Evolutionary conservation across 2,888 invertebrate genomes (phyloP).

Genomic region (Nasonovia ribisnigri): DNA sequence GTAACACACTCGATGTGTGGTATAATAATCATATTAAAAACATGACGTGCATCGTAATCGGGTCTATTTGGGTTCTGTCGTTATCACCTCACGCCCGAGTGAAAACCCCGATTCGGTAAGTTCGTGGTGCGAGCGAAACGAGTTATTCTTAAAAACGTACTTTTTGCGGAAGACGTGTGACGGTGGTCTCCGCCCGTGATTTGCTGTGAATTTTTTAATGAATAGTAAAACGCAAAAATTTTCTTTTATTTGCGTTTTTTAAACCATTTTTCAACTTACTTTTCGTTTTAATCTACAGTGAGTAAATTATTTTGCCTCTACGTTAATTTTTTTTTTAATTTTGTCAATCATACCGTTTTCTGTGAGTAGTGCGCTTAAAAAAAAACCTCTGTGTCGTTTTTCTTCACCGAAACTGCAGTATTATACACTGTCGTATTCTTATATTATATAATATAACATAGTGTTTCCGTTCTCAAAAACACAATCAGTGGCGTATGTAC

Average conservation of each 20-base stretch:
- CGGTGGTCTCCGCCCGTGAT: not conserved
- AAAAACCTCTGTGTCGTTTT: not conserved
- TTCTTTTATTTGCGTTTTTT: slow-evolving; percentile 24
- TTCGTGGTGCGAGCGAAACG: not conserved
- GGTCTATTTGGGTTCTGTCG: slow-evolving; percentile 7
- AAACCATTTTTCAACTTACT: not conserved
- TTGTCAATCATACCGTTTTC: not conserved
- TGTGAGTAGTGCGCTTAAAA: not conserved
- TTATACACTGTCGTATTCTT: not conserved
- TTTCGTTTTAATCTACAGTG: not conserved
- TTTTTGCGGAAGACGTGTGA: not conserved
- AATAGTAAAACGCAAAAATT: slow-evolving; percentile 5
- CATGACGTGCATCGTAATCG: slow-evolving; percentile 24
- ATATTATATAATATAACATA: not conserved
- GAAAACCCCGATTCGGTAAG: slow-evolving; percentile 37
- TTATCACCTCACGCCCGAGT: slow-evolving; percentile 23
- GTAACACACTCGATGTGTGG: slow-evolving; percentile 11
- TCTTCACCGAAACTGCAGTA: not conserved
- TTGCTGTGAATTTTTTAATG: not conserved
- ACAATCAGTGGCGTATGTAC: not conserved
- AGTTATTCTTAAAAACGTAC: slow-evolving; percentile 45
- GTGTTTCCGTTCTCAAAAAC: not conserved
- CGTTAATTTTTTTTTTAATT: not conserved
- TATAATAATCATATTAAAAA: slow-evolving; percentile 23
- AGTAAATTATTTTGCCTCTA: not conserved